Evolutionary conservation across 2,113 vertebrate species (phyloP).

Genomic region (Leucoraja erinaceus): DNA sequence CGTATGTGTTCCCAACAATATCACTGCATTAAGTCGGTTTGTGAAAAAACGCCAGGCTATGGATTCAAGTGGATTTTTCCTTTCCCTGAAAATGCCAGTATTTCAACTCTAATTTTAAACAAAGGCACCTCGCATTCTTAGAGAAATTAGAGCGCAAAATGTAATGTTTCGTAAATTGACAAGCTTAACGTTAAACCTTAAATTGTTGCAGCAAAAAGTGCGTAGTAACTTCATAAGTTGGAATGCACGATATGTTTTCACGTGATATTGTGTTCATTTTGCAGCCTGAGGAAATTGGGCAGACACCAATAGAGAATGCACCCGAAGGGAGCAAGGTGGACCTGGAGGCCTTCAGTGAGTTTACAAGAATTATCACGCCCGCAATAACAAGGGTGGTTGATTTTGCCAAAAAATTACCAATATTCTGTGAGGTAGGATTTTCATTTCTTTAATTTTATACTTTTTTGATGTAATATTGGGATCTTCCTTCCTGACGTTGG

Average conservation of each 20-base stretch:
- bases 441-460: slow-evolving; percentile 41
- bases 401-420: slow-evolving; percentile 99
- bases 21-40: neutral
- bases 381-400: slow-evolving; percentile 99
- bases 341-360: slow-evolving; percentile 99
- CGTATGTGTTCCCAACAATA: neutral
- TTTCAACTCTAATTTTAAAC: neutral
- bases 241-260: neutral
- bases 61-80: neutral
- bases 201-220: neutral
- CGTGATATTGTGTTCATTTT: slow-evolving; percentile 42
- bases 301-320: slow-evolving; percentile 80
- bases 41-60: neutral
- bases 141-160: neutral
- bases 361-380: slow-evolving; percentile 99
- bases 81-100: neutral
- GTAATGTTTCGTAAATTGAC: neutral
- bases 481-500: neutral
- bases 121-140: neutral
- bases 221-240: neutral
- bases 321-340: slow-evolving; percentile 95
- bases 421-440: slow-evolving; percentile 93
- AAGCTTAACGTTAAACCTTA: neutral
- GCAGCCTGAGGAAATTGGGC: slow-evolving; percentile 93
- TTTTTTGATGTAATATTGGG: neutral